Evolutionary conservation across 2,888 invertebrate genomes (phyloP).

Genomic region (Oegoconia quadripuncta): DNA sequence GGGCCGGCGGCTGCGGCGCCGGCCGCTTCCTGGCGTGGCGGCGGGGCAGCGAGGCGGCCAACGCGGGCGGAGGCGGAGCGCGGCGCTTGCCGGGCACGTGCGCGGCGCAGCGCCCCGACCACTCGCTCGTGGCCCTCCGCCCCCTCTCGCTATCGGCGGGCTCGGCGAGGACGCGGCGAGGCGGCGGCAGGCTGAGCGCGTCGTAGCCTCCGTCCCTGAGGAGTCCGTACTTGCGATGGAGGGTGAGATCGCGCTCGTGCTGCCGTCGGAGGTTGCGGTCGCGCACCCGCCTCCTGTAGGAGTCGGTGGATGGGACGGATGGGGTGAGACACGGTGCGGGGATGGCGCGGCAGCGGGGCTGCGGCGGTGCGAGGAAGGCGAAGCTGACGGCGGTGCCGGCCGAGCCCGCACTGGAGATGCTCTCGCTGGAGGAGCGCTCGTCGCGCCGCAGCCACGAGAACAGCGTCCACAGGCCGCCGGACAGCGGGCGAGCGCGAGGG

Average conservation of each 20-base stretch:
- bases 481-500: slow-evolving; percentile 63
- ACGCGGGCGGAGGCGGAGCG: slow-evolving; percentile 71
- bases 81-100: slow-evolving; percentile 89
- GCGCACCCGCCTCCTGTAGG: slow-evolving; percentile 80
- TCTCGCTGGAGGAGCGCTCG: slow-evolving; percentile 64
- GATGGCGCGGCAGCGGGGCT: slow-evolving; percentile 69
- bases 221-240: slow-evolving; percentile 82
- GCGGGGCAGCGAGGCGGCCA: slow-evolving; percentile 46
- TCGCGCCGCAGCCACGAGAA: slow-evolving; percentile 86
- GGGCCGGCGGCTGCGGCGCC: slow-evolving; percentile 77
- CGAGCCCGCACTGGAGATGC: slow-evolving; percentile 84
- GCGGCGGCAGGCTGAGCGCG: slow-evolving; percentile 56
- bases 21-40: slow-evolving; percentile 63
- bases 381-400: slow-evolving; percentile 86
- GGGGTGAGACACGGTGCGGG: slow-evolving; percentile 60
- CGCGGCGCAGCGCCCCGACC: slow-evolving; percentile 78
- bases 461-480: slow-evolving; percentile 78
- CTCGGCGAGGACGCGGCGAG: slow-evolving; percentile 30
- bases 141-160: slow-evolving; percentile 35
- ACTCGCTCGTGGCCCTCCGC: slow-evolving; percentile 79
- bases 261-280: slow-evolving; percentile 79
- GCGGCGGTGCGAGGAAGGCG: slow-evolving; percentile 81
- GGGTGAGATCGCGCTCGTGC: slow-evolving; percentile 79
- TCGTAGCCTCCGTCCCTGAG: slow-evolving; percentile 55
- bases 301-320: slow-evolving; percentile 80